Evolutionary conservation across 2,113 vertebrate species (phyloP).

Genomic region (Microtus ochrogaster): DNA sequence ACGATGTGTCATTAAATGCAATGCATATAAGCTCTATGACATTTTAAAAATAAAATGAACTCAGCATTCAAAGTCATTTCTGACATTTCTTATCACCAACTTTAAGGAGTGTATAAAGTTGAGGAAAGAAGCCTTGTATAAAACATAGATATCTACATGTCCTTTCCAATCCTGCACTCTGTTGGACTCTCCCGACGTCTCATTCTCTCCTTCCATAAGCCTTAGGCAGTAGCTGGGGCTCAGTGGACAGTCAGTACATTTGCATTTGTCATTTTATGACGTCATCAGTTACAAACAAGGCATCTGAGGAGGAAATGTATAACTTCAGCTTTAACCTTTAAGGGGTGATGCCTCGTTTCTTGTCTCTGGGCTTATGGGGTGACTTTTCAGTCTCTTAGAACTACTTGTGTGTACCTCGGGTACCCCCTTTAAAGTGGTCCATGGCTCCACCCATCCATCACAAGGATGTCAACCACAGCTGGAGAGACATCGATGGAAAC

Average conservation of each 20-base stretch:
- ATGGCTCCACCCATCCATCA: not conserved
- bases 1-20: not conserved
- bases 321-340: slow-evolving; percentile 13
- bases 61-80: not conserved
- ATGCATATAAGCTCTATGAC: not conserved
- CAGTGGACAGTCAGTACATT: not conserved
- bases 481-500: not conserved
- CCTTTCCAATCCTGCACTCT: not conserved
- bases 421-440: not conserved
- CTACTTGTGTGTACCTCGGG: not conserved
- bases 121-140: not conserved
- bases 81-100: not conserved
- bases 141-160: not conserved
- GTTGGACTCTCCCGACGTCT: not conserved
- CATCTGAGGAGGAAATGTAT: not conserved
- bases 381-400: slow-evolving; percentile 34
- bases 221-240: not conserved
- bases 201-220: not conserved
- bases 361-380: not conserved
- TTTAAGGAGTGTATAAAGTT: not conserved
- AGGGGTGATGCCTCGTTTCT: not conserved
- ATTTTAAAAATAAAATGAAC: not conserved
- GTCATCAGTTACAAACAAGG: not conserved
- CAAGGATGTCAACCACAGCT: not conserved
- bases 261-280: slow-evolving; percentile 14